phyloP scores from a whole-genome alignment of 35 echinoderm and acorn worm species.

The Ophiothrix spiculata region DNA sequence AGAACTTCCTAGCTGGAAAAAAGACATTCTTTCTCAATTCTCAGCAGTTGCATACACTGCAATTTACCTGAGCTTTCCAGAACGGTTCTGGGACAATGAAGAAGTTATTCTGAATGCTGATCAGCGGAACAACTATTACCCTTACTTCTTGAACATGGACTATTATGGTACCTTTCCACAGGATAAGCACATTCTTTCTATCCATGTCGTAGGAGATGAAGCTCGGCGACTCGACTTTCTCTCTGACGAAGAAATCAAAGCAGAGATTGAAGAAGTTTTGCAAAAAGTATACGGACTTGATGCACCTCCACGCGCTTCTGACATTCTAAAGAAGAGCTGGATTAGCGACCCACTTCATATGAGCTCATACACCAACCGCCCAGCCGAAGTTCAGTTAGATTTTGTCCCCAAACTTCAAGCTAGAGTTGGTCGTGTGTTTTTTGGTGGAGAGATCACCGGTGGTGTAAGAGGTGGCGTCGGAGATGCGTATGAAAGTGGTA shows the following conservation, averaged over 20 bases:
- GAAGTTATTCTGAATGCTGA: constrained; percentile 24
- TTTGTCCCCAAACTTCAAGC: constrained; percentile 15
- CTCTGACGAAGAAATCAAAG: constrained; percentile 9
- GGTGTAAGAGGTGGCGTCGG: neutral
- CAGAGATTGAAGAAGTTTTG: constrained; percentile 27
- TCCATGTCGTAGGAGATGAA: constrained; percentile 27
- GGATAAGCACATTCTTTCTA: constrained; percentile 29
- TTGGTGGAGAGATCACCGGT: constrained; percentile 37
- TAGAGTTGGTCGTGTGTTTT: constrained; percentile 28
- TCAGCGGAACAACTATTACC: constrained; percentile 17
- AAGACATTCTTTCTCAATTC: constrained; percentile 2
- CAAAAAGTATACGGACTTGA: constrained; percentile 35
- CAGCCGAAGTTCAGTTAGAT: constrained; percentile 25
- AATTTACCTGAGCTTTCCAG: constrained; percentile 46
- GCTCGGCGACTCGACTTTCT: constrained; percentile 32
- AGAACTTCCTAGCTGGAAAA: constrained; percentile 47
- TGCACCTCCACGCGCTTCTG: constrained; percentile 5
- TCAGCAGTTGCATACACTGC: constrained; percentile 5
- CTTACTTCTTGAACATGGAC: constrained; percentile 41
- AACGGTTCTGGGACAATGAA: constrained; percentile 37
- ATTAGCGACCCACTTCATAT: constrained; percentile 16
- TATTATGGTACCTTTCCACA: constrained; percentile 1
- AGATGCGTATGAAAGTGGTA: neutral
- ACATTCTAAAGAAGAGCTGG: constrained; percentile 33
- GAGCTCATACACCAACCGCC: constrained; percentile 28